Conservation (phyloP, 2,797 vertebrate species). For the Coluber constrictor region DNA sequence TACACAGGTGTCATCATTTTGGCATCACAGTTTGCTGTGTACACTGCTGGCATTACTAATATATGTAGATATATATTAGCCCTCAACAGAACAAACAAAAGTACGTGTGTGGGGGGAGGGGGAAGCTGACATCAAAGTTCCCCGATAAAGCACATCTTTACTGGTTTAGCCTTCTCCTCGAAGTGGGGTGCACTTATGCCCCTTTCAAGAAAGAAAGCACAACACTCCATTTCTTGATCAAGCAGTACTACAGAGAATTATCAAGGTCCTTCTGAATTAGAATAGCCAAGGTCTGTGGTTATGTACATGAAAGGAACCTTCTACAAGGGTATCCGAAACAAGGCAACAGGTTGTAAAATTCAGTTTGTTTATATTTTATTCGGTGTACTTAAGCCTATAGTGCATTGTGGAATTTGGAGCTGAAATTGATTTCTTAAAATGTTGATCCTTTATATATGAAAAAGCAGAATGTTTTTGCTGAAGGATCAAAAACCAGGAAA, state of each 20-base stretch:
- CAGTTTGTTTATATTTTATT: not conserved
- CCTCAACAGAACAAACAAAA: not conserved
- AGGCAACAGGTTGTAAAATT: not conserved
- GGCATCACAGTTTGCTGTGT: not conserved
- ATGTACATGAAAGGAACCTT: not conserved
- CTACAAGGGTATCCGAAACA: not conserved
- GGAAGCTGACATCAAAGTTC: not conserved
- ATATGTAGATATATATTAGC: not conserved
- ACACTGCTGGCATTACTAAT: not conserved
- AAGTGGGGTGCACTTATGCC: not conserved
- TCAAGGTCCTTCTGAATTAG: not conserved
- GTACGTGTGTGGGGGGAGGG: not conserved
- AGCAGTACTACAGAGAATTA: not conserved
- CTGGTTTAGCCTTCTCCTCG: not conserved
- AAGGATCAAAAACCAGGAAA: not conserved
- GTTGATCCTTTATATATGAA: not conserved
- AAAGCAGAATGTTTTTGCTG: not conserved
- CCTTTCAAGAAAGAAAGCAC: not conserved
- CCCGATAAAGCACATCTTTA: not conserved
- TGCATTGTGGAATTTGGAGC: not conserved
- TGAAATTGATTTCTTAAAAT: not conserved
- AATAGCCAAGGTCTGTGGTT: not conserved
- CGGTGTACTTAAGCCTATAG: not conserved
- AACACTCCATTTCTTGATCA: not conserved
- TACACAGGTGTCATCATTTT: not conserved